These are phyloP conservation scores for Nibea albiflora DNA, from an alignment of 2,113 vertebrate species.

Conservation along the genomic window DNA sequence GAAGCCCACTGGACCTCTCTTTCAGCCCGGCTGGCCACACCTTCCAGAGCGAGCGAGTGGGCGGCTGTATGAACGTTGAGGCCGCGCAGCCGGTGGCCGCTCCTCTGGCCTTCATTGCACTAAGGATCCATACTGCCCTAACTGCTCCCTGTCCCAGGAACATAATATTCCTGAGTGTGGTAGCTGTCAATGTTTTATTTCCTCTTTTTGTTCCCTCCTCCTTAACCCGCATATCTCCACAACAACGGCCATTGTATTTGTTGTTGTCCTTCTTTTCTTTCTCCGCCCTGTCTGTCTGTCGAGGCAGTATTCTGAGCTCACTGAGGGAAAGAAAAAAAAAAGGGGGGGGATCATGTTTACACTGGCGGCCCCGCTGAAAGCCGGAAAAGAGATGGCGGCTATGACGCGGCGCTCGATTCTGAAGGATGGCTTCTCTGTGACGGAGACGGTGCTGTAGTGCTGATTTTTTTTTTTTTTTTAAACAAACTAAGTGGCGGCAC, in stretches of 20 bases:
- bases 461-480: constrained; percentile 16
- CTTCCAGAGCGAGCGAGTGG: constrained; percentile 52
- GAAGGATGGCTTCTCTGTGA: not conserved
- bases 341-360: constrained; percentile 76
- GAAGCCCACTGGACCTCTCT: constrained; percentile 60
- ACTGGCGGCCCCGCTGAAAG: constrained; percentile 64
- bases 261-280: constrained; percentile 35
- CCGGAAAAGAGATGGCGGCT: constrained; percentile 34
- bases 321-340: not conserved
- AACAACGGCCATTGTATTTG: constrained; percentile 58
- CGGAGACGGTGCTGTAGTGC: constrained; percentile 33
- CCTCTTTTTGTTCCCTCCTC: constrained; percentile 12
- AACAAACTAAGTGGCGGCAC: constrained; percentile 16
- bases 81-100: constrained; percentile 33
- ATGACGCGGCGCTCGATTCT: constrained; percentile 29
- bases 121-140: constrained; percentile 81
- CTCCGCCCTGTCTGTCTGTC: constrained; percentile 20
- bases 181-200: constrained; percentile 64
- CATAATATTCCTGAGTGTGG: constrained; percentile 48
- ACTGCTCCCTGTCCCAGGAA: constrained; percentile 58
- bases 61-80: constrained; percentile 45
- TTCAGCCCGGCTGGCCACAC: constrained; percentile 45
- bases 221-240: constrained; percentile 57
- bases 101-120: constrained; percentile 82
- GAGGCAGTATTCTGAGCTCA: constrained; percentile 70